These are phyloP conservation scores for Temnothorax longispinosus DNA, from an alignment of 1,140 invertebrate genomes.

Conservation along the genomic window DNA sequence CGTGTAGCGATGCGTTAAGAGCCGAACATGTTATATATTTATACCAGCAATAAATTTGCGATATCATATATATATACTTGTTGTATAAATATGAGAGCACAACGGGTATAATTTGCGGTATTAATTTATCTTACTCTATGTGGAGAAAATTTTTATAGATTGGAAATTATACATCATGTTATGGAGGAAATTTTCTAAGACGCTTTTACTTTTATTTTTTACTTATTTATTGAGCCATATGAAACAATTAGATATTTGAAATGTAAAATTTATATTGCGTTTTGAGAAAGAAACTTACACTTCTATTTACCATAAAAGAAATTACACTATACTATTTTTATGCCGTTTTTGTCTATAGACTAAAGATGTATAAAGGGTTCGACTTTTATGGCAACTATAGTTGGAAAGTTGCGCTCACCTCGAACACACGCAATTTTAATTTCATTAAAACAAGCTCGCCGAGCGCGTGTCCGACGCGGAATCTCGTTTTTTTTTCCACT, in stretches of 20 bases:
- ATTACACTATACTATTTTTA: background rate
- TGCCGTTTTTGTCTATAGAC: background rate
- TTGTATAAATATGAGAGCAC: background rate
- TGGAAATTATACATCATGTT: background rate
- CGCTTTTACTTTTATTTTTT: slow-evolving; percentile 49
- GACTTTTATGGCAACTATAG: slow-evolving; percentile 20
- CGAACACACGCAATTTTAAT: slow-evolving; percentile 9
- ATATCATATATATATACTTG: background rate
- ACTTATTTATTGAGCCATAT: background rate
- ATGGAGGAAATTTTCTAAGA: slow-evolving; percentile 23
- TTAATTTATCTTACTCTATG: slow-evolving; percentile 20
- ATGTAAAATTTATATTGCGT: background rate
- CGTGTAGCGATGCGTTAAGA: slow-evolving; percentile 40
- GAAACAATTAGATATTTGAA: background rate
- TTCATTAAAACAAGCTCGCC: slow-evolving; percentile 37
- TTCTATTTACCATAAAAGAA: background rate
- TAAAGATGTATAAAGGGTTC: background rate
- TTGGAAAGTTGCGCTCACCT: slow-evolving; percentile 31
- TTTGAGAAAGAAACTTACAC: background rate
- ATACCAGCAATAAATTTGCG: slow-evolving; percentile 2
- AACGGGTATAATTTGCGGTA: background rate
- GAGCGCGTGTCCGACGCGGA: background rate
- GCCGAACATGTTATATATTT: background rate
- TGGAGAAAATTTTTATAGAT: background rate
- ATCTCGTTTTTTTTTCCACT: slow-evolving; percentile 20